Evolutionary conservation across 1,140 invertebrate genomes (phyloP).

Genomic region (Acyrthosiphon pisum): DNA sequence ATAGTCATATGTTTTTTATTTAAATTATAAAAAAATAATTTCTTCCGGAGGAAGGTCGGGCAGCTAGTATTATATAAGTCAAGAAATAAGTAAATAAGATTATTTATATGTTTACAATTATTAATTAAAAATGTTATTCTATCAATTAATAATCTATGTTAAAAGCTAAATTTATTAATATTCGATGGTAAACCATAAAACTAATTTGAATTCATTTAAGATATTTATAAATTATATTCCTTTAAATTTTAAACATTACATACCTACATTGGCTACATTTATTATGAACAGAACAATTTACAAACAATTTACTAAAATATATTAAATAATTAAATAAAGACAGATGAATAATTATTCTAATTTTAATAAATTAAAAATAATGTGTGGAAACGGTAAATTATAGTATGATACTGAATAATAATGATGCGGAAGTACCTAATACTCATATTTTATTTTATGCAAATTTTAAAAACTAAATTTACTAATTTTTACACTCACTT

Average conservation of each 20-base stretch:
- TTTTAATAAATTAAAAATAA: neutral
- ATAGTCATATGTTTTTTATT: too few species aligned
- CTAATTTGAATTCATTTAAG: neutral
- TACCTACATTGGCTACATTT: too few species aligned
- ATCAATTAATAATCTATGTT: neutral
- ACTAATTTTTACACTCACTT: neutral
- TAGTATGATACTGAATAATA: neutral
- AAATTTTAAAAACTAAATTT: neutral
- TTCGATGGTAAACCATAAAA: neutral
- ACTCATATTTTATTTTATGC: neutral
- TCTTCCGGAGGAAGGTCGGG: too few species aligned
- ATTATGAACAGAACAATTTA: neutral
- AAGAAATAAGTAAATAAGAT: neutral
- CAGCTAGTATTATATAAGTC: neutral
- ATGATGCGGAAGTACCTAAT: neutral
- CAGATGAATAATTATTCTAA: neutral
- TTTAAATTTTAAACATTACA: neutral
- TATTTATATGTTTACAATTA: neutral
- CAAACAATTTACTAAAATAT: neutral
- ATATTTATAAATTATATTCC: neutral
- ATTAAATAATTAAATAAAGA: too few species aligned
- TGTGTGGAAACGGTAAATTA: neutral
- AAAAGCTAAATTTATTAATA: neutral
- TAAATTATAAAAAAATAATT: too few species aligned
- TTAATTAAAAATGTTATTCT: neutral